Percentiles rank a stretch among this genome's conserved stretches.
Evolutionary conservation across 2,888 invertebrate species (phyloP).

Genomic region (Pinctada fucata): DNA sequence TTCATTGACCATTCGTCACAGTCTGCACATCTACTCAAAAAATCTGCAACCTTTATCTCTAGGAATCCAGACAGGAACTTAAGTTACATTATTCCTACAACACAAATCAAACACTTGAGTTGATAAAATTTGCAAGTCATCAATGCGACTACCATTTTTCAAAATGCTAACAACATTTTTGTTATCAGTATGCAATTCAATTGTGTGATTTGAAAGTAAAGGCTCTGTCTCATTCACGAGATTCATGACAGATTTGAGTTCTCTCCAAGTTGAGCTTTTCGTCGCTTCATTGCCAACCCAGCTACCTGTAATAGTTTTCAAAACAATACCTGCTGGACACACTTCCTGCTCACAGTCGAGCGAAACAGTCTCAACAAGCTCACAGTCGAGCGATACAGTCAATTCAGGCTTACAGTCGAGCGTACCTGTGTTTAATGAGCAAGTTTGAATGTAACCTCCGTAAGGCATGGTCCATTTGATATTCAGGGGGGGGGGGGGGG

Average conservation of each 20-base stretch:
- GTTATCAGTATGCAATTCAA: neutral
- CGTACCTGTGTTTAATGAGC: neutral
- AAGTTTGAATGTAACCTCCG: neutral
- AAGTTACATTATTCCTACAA: too few species aligned
- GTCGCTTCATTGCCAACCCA: neutral
- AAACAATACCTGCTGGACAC: neutral
- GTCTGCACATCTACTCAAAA: constrained; percentile 10
- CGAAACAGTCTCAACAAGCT: neutral
- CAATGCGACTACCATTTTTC: too few species aligned
- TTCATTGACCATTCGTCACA: too few species aligned
- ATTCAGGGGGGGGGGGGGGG: too few species aligned
- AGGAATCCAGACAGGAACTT: too few species aligned
- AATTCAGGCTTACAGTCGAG: neutral
- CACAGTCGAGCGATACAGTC: neutral
- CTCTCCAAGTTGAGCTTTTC: constrained; percentile 2
- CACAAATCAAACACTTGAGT: too few species aligned
- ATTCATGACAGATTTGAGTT: neutral
- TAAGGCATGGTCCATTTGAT: too few species aligned
- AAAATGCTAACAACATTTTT: too few species aligned
- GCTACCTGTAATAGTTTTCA: neutral
- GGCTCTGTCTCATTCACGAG: neutral
- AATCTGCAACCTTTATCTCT: constrained; percentile 24
- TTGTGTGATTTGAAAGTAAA: neutral
- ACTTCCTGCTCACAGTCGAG: neutral
- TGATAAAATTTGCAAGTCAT: too few species aligned